A percentile compares a stretch with the other conserved stretches of the same genome.
Conservation (phyloP, 1,140 invertebrate species). For the Augochlora pura region DNA sequence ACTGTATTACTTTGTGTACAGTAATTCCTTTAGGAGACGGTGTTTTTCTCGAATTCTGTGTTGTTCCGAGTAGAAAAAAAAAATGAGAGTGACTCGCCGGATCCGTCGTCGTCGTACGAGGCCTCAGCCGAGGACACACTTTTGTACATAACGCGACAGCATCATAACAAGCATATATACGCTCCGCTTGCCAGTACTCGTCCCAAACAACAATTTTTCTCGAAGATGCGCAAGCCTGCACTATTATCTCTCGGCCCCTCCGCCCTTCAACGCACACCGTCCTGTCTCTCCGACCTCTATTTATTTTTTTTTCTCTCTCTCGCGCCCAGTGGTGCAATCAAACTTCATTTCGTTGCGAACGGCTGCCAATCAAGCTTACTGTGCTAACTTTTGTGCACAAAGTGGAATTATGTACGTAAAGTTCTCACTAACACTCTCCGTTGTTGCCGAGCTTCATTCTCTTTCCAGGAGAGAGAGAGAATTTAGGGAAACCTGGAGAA, state of each 20-base stretch:
- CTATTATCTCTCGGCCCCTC: constrained; percentile 15
- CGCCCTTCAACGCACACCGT: too few relatives aligned
- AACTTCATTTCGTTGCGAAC: constrained; percentile 62
- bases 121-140: neutral
- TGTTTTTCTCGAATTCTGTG: neutral
- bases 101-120: neutral
- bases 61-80: neutral
- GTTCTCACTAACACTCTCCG: constrained; percentile 60
- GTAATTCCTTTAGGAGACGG: neutral
- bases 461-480: neutral
- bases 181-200: constrained; percentile 25
- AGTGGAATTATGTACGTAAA: constrained; percentile 65
- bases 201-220: constrained; percentile 37
- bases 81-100: neutral
- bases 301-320: neutral
- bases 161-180: constrained; percentile 15
- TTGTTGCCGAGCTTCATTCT: constrained; percentile 40
- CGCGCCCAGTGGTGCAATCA: constrained; percentile 52
- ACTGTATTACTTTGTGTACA: constrained; percentile 14
- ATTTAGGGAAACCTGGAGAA: constrained; percentile 44
- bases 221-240: constrained; percentile 40
- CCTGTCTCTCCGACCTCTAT: neutral
- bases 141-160: constrained; percentile 28
- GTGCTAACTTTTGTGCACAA: constrained; percentile 68
- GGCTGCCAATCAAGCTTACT: constrained; percentile 67